Evolutionary conservation across 2,113 vertebrate species (phyloP).

Genomic region (Fukomys damarensis): DNA sequence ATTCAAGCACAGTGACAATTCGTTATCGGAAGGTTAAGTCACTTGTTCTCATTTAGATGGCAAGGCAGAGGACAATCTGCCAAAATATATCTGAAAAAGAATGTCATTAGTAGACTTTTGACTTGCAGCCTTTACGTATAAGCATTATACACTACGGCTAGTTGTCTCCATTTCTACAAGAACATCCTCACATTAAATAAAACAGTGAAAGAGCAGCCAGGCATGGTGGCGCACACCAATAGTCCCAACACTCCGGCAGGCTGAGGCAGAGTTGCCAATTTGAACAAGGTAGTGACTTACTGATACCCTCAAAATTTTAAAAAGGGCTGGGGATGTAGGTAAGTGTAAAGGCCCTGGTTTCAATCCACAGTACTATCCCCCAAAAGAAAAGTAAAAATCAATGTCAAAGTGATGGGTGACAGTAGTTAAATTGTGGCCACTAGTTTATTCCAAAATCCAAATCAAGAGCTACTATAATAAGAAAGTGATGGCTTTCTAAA

Average conservation of each 20-base stretch:
- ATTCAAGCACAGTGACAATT: not conserved
- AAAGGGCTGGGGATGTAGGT: not conserved
- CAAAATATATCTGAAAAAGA: not conserved
- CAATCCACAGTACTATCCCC: not conserved
- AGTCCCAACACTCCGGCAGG: not conserved
- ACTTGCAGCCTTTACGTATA: not conserved
- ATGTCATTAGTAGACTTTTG: not conserved
- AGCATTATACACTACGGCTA: not conserved
- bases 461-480: not conserved
- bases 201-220: not conserved
- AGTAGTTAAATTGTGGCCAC: constrained; percentile 32
- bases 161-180: not conserved
- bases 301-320: not conserved
- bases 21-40: not conserved
- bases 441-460: not conserved
- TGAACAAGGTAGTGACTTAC: not conserved
- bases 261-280: not conserved
- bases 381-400: constrained; percentile 14
- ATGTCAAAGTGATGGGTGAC: not conserved
- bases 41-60: not conserved
- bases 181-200: not conserved
- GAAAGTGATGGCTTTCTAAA: not conserved
- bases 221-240: not conserved
- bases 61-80: not conserved
- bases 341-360: not conserved